Evolutionary conservation across 1,140 invertebrate genomes (phyloP).

Genomic region (Camponotus floridanus): DNA sequence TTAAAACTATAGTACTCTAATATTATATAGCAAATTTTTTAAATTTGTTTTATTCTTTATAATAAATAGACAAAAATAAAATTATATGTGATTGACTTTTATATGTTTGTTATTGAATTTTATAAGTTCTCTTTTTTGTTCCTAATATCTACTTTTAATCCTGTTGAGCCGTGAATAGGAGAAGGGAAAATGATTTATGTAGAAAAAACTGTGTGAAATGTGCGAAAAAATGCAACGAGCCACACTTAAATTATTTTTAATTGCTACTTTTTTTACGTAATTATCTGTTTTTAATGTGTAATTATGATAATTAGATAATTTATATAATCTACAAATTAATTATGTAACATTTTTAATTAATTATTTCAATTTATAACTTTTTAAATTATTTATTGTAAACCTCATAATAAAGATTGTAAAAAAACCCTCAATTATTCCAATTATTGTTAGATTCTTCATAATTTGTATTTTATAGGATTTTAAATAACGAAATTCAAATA

Average conservation of each 20-base stretch:
- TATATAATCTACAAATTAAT: background rate
- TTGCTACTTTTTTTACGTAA: background rate
- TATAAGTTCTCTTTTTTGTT: background rate
- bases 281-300: background rate
- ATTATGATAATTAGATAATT: background rate
- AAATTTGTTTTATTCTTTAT: background rate
- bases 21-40: background rate
- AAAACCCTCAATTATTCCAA: background rate
- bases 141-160: constrained; percentile 34
- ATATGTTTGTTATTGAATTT: background rate
- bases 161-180: background rate
- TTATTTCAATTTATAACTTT: too few species aligned
- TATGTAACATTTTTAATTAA: too few species aligned
- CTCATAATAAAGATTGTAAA: background rate
- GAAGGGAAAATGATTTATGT: constrained; percentile 41
- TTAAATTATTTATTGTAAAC: constrained; percentile 20
- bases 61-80: background rate
- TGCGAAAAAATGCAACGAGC: constrained; percentile 16
- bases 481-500: background rate
- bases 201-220: background rate
- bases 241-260: background rate
- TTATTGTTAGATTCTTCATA: background rate
- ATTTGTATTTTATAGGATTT: background rate
- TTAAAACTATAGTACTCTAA: background rate
- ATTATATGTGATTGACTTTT: constrained; percentile 24